A percentile compares a stretch with the other conserved stretches of the same genome.
Conservation (phyloP, 2,113 vertebrate species). For the Morone chrysops region DNA sequence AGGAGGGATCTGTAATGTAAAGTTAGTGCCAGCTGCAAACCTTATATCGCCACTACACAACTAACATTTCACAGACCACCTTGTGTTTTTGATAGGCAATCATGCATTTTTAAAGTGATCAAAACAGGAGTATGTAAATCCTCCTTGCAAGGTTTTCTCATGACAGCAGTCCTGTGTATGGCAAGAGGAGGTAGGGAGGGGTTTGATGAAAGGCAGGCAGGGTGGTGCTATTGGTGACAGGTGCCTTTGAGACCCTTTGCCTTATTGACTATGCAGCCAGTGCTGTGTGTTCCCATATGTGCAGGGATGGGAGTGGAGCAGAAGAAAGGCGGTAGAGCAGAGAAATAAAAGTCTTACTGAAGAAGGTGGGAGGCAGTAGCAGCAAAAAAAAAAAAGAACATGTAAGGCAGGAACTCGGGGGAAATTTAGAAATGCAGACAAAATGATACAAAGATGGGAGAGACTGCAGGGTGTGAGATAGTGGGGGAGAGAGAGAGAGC, state of each 20-base stretch:
- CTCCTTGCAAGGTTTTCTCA: not conserved
- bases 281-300: conserved; percentile 49
- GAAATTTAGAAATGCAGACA: conserved; percentile 38
- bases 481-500: conserved; percentile 5
- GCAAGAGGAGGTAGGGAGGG: conserved; percentile 6
- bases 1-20: conserved; percentile 45
- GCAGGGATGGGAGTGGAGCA: conserved; percentile 12
- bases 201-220: conserved; percentile 16
- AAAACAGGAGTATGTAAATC: not conserved
- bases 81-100: not conserved
- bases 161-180: not conserved
- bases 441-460: conserved; percentile 45
- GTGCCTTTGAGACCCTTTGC: conserved; percentile 43
- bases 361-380: conserved; percentile 11
- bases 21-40: conserved; percentile 36
- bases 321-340: not conserved
- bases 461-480: conserved; percentile 28
- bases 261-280: conserved; percentile 46
- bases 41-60: not conserved
- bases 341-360: not conserved
- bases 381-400: not conserved
- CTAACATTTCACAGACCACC: not conserved
- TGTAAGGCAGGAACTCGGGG: not conserved
- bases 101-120: not conserved
- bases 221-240: conserved; percentile 40